phyloP scores from a whole-genome alignment of 2,797 vertebrate species.

The Anguilla marmorata region DNA sequence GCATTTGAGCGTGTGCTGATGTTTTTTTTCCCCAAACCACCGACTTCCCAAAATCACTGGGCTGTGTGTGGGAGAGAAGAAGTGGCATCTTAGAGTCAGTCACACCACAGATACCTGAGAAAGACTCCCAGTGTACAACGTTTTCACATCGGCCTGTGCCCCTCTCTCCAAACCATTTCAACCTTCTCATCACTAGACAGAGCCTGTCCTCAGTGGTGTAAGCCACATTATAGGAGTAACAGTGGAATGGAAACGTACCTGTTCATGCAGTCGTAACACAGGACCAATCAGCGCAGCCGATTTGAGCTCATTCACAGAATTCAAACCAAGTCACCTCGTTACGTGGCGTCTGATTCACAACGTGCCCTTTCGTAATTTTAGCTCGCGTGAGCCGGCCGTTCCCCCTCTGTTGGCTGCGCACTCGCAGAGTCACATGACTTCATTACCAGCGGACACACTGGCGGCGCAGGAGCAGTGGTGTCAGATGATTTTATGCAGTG shows the following conservation, averaged over 20 bases:
- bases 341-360: too few relatives aligned
- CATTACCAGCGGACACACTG: slow-evolving; percentile 59
- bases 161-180: neutral
- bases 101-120: neutral
- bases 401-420: neutral
- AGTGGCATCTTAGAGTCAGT: neutral
- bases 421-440: neutral
- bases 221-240: neutral
- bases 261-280: neutral
- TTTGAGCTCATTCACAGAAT: neutral
- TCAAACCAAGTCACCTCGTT: too few relatives aligned
- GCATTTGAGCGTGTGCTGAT: neutral
- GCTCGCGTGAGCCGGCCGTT: neutral
- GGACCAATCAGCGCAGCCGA: neutral
- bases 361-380: neutral
- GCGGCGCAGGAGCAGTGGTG: slow-evolving; percentile 57
- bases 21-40: neutral
- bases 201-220: neutral
- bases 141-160: neutral
- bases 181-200: neutral
- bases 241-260: neutral
- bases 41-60: neutral
- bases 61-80: neutral
- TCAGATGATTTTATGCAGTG: slow-evolving; percentile 54
- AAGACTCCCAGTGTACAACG: too few relatives aligned